These are phyloP conservation scores for Stratiolaelaps scimitus DNA, from an alignment of 1,140 invertebrate species.

Conservation along the genomic window DNA sequence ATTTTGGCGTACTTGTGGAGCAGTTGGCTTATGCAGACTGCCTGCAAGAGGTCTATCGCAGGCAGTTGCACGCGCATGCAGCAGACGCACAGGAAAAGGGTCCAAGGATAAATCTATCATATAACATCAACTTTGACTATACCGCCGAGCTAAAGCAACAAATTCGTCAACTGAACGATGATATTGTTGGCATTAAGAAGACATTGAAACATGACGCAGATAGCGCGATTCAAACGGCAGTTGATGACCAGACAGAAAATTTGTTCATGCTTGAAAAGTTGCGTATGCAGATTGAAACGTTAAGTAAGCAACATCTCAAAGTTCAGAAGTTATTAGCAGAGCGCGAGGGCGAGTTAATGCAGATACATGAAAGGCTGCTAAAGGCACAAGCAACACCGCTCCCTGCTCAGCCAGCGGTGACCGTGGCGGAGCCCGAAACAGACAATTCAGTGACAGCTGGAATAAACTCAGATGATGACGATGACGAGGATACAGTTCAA, in stretches of 20 bases:
- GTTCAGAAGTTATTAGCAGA: neutral
- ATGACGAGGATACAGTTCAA: neutral
- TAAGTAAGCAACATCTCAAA: slow-evolving; percentile 15
- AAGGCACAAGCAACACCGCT: no score
- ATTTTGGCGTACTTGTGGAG: slow-evolving; percentile 8
- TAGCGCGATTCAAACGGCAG: neutral
- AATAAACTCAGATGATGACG: slow-evolving; percentile 2
- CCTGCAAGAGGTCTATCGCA: slow-evolving; percentile 6
- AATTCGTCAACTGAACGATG: neutral
- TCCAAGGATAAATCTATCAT: neutral
- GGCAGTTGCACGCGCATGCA: neutral
- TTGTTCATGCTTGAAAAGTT: slow-evolving; percentile 9
- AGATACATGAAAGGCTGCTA: neutral
- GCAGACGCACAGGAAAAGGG: neutral
- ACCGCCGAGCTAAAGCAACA: slow-evolving; percentile 1
- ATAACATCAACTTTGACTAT: slow-evolving; percentile 1
- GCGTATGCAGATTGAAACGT: neutral
- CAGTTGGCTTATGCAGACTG: slow-evolving; percentile 14
- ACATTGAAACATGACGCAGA: neutral
- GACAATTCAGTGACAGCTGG: neutral
- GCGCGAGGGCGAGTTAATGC: neutral
- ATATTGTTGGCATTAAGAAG: neutral
- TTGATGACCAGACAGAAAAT: slow-evolving; percentile 19
- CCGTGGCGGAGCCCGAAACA: neutral
- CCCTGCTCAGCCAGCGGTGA: no score